Evolutionary conservation across 2,113 vertebrate species (phyloP), one percentile per base, ranked within the genome.

Genomic region (Galeopterus variegatus): DNA sequence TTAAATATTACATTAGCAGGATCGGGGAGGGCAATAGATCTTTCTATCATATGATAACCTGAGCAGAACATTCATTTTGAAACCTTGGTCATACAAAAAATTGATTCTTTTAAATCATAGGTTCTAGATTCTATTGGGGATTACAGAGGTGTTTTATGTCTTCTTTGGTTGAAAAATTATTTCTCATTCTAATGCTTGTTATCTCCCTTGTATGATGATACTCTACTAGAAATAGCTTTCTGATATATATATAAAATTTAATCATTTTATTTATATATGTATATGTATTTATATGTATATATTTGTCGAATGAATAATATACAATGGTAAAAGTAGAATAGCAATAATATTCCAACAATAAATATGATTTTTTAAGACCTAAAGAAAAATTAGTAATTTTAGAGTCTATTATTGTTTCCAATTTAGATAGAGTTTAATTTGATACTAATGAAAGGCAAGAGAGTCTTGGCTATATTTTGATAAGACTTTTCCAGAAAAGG

Each of bases 31-130:
- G 8, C 2, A 54, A 83, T 52, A 72, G 19, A 62, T 79, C 65
- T 72, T 67, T 87, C 48, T 88, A 48, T 9, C 26, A 72, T 54
- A 60, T 56, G 62, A 72, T 77, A 93, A 75, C 45, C 3, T 48
- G n/a, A 94, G 23, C 12, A 62, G 76, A 88, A 92, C 24, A 83
- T 24, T 91, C 28, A 60, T 67, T 88, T 88, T 94, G 41, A 79
- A 65, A 91, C 21, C 10, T n/a, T 60, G 50, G 6, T 94, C 26
- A 67, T n/a, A 14, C 21, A 54, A 88, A 69, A 69, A 76, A 75
- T 64, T 75, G 14, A 64, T 70, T 65, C 18, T 64, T 4, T 69
- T 88, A 79, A 80, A 45, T 75, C 4, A 12, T 81, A 50, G 13
- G 19, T 75, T 92, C 17, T 54, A 54, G 24, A 69, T 77, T 87